Conservation (phyloP, 1,140 invertebrate genomes). For the Lasaia peninsularis region DNA sequence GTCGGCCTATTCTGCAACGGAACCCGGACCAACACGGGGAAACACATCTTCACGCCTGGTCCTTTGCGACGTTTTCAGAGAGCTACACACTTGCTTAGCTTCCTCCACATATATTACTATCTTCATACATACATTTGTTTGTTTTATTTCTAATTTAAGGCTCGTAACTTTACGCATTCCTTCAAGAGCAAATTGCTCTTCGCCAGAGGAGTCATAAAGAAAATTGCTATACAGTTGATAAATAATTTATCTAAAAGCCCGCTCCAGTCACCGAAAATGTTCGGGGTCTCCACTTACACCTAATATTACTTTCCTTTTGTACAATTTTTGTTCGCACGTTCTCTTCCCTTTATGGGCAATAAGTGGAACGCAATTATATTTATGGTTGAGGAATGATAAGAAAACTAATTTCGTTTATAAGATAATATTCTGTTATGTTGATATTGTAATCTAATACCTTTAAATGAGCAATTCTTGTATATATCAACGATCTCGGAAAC, state of each 20-base stretch:
- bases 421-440: not conserved
- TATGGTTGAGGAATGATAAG: constrained; percentile 66
- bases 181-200: constrained; percentile 73
- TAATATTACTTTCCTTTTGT: constrained; percentile 76
- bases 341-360: constrained; percentile 74
- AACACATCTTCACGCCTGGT: too few relatives aligned
- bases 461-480: too few relatives aligned
- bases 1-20: too few relatives aligned
- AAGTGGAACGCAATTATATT: constrained; percentile 77
- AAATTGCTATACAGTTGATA: constrained; percentile 77
- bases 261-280: constrained; percentile 70
- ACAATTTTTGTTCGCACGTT: constrained; percentile 75
- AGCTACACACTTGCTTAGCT: too few relatives aligned
- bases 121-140: not conserved
- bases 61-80: too few relatives aligned
- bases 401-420: constrained; percentile 69
- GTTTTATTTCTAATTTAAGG: constrained; percentile 35
- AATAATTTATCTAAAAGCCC: constrained; percentile 76
- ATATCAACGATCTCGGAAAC: too few relatives aligned
- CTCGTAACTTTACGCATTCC: constrained; percentile 74
- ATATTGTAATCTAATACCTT: not conserved
- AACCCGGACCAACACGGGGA: too few relatives aligned
- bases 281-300: constrained; percentile 65
- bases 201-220: constrained; percentile 76
- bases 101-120: too few relatives aligned